Evolutionary conservation across 2,797 vertebrate species (phyloP), one percentile per base, ranked within the genome.

Genomic region (Acropternis orthonyx): DNA sequence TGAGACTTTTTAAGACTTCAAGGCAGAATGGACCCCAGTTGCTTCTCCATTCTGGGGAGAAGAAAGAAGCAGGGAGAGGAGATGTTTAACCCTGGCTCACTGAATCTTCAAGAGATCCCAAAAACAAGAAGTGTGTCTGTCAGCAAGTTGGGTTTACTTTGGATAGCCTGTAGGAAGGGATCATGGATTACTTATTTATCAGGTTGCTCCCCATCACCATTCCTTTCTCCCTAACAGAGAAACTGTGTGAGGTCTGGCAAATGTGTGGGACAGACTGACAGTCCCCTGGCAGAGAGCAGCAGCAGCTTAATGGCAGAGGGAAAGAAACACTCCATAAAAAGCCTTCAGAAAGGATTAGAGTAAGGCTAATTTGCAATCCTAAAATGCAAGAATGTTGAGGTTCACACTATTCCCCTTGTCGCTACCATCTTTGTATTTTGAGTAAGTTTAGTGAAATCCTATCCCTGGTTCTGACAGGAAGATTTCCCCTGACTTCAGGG

Each of bases 291-390:
- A 32, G 6, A 61, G 2, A 17, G 28, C 27, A 76, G 54, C 43
- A 58, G 73, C 69, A 78, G 48, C 20, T 86, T 51, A 62, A 32
- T 28, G 51, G 21, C 14, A 62, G n/a, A 26, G 20, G 3, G 65
- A 56, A 83, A 85, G 14, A 65, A 88, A 72, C 15, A 21, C 21
- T 82, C 13, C 5, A 41, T 54, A 17, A 80, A 65, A 74, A 74
- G 21, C 66, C 69, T 71, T 89, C 48, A 73, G 59, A 79, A 92
- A 62, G 43, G 34, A 61, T 76, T 73, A 58, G 39, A 91, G 48
- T 19, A 71, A 80, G 39, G 26, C n/a, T 63, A 84, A 84, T 67
- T 81, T 89, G 46, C 55, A 46, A 1, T 49, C 79, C 69, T 39
- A 65, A 54, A 88, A 69, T 22, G 15, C 34, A 68, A 76, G 59